These are phyloP conservation scores for Platycheirus rosarum DNA, from an alignment of 2,888 invertebrate genomes.

Conservation along the genomic window DNA sequence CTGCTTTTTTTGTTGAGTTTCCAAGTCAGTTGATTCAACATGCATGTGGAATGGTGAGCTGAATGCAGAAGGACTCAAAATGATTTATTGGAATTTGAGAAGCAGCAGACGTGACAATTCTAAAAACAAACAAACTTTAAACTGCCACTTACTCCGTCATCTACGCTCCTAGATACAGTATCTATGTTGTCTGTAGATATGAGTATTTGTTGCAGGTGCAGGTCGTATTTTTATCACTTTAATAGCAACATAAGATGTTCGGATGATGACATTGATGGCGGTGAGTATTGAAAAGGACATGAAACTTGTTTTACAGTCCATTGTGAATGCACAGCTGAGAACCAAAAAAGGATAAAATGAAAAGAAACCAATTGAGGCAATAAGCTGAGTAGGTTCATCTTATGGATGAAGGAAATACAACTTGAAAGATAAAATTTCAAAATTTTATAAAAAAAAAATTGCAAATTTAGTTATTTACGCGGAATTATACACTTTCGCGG, in stretches of 20 bases:
- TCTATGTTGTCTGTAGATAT: neutral
- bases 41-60: no score
- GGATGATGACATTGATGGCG: neutral
- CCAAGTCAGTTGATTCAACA: no score
- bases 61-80: conserved; percentile 8
- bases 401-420: no score
- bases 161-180: neutral
- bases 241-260: neutral
- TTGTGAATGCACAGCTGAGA: neutral
- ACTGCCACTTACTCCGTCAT: conserved; percentile 22
- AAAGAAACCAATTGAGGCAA: no score
- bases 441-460: no score
- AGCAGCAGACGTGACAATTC: conserved; percentile 38
- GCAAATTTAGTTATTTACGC: no score
- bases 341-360: no score
- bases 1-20: neutral
- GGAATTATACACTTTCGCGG: no score
- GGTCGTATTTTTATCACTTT: conserved; percentile 16
- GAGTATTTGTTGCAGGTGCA: conserved; percentile 13
- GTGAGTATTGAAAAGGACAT: conserved; percentile 14
- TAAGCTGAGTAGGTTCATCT: no score
- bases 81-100: conserved; percentile 36
- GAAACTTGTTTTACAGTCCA: conserved; percentile 2
- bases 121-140: conserved; percentile 31
- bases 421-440: no score